A percentile compares a stretch with the other conserved stretches of the same genome.
phyloP scores from a whole-genome alignment of 2,113 vertebrate species.

The Pitta sordida region DNA sequence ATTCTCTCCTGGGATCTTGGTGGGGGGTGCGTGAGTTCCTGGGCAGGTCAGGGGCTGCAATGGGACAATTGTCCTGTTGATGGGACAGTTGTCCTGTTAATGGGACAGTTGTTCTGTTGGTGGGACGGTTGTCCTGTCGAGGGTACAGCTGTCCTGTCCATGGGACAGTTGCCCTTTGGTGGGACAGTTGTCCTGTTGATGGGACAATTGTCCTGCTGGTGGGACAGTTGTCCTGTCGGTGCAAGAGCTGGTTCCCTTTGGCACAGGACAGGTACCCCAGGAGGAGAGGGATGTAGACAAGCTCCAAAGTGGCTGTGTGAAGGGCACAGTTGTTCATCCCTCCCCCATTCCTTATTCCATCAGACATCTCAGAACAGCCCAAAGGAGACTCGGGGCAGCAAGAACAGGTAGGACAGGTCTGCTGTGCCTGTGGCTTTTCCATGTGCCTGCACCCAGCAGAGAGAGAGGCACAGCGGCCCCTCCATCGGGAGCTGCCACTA shows the following conservation, averaged over 20 bases:
- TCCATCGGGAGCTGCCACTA: background rate
- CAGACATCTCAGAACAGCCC: background rate
- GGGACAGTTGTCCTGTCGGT: background rate
- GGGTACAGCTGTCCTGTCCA: too few species aligned
- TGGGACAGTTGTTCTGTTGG: background rate
- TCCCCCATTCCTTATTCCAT: background rate
- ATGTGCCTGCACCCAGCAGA: background rate
- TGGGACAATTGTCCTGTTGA: background rate
- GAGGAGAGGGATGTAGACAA: background rate
- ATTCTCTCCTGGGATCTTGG: background rate
- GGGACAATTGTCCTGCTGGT: background rate
- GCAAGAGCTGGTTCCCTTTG: background rate
- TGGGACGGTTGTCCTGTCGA: too few species aligned
- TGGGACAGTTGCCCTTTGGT: too few species aligned
- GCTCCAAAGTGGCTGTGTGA: accelerated
- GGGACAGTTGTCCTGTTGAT: background rate
- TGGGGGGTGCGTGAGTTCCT: background rate
- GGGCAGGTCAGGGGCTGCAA: background rate
- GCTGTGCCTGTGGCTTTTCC: slow-evolving; percentile 19
- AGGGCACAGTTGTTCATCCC: background rate
- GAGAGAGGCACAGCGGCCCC: background rate
- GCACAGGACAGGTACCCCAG: background rate
- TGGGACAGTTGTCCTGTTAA: background rate
- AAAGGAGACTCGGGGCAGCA: background rate
- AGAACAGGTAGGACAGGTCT: slow-evolving; percentile 41